These are phyloP conservation scores for Stichodactyla helianthus DNA, from an alignment of 64 coral and sea anemone genomes.

Conservation along the genomic window DNA sequence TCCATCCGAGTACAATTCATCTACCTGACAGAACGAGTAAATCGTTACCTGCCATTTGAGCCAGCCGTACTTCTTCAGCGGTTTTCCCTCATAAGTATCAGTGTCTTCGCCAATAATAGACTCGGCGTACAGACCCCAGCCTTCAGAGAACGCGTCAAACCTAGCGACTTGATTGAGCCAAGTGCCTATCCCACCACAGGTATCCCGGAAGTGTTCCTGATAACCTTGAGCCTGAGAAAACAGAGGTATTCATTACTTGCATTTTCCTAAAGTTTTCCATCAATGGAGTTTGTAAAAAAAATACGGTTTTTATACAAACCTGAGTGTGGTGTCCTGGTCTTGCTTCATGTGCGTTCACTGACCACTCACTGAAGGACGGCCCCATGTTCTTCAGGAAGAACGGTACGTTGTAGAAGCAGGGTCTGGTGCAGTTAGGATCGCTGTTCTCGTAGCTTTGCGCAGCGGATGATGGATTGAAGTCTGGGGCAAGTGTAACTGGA, in stretches of 20 bases:
- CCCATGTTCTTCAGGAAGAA: conserved; percentile 64
- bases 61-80: conserved; percentile 71
- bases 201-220: conserved; percentile 75
- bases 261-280: not conserved
- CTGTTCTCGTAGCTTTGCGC: conserved; percentile 36
- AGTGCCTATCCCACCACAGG: conserved; percentile 59
- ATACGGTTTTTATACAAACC: not conserved
- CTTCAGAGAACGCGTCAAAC: conserved; percentile 69
- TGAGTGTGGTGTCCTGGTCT: conserved; percentile 63
- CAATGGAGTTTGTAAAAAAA: not conserved
- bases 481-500: conserved; percentile 26
- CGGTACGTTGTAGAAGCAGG: conserved; percentile 36
- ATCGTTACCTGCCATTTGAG: conserved; percentile 88
- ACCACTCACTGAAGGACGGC: conserved; percentile 43
- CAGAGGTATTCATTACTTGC: not conserved
- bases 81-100: conserved; percentile 50
- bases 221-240: conserved; percentile 66
- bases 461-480: conserved; percentile 46
- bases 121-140: conserved; percentile 89
- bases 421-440: not conserved
- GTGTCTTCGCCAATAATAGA: conserved; percentile 65
- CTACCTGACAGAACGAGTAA: not conserved
- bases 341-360: conserved; percentile 56
- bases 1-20: too few species aligned
- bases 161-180: conserved; percentile 49